These are phyloP conservation scores for Siniperca undulata DNA, from an alignment of 2,797 vertebrate genomes.

Conservation along the genomic window DNA sequence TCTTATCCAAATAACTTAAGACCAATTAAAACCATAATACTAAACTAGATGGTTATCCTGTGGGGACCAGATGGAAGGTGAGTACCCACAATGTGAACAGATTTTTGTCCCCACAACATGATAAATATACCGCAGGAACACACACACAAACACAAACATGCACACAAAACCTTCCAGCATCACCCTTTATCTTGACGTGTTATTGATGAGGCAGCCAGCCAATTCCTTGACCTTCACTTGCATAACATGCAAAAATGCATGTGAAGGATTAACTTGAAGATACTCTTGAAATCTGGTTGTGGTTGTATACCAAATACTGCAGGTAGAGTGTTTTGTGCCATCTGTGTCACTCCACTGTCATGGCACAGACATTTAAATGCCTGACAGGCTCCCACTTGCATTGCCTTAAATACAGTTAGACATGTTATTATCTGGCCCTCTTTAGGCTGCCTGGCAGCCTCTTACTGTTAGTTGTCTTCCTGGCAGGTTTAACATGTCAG, in stretches of 20 bases:
- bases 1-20: no score
- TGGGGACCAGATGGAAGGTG: background rate
- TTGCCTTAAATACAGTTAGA: constrained; percentile 19
- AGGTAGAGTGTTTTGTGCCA: background rate
- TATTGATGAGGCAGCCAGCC: background rate
- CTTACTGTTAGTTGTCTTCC: constrained; percentile 4
- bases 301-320: background rate
- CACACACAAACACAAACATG: background rate
- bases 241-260: background rate
- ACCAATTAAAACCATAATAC: no score
- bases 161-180: background rate
- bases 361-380: background rate
- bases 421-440: constrained; percentile 5
- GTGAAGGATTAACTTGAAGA: background rate
- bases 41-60: background rate
- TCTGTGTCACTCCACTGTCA: constrained; percentile 13
- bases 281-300: background rate
- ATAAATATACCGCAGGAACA: background rate
- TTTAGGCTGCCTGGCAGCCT: background rate
- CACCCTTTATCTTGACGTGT: background rate
- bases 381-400: background rate
- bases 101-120: background rate
- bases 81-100: background rate
- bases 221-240: background rate
- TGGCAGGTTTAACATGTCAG: constrained; percentile 22